Evolutionary conservation across 2,888 invertebrate genomes (phyloP).

Genomic region (Camptogramma bilineatum): DNA sequence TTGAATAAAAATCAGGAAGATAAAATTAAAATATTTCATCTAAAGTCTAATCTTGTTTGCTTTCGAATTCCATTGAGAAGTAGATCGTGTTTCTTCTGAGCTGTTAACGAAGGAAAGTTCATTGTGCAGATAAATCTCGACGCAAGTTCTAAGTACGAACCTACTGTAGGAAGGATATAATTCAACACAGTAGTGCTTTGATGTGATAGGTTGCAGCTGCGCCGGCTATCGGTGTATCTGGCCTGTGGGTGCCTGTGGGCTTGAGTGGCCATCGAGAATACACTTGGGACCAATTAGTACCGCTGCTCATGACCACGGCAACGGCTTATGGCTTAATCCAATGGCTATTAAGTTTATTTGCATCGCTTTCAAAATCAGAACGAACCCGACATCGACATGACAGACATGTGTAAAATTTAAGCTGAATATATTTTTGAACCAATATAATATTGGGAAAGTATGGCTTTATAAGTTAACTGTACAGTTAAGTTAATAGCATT

Average conservation of each 20-base stretch:
- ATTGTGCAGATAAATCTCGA: slow-evolving; percentile 20
- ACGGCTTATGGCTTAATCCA: slow-evolving; percentile 26
- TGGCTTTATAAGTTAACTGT: not conserved
- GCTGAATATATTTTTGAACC: not conserved
- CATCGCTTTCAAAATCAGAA: slow-evolving; percentile 8
- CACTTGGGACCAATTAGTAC: slow-evolving; percentile 74
- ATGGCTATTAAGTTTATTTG: slow-evolving; percentile 26
- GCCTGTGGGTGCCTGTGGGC: slow-evolving; percentile 28
- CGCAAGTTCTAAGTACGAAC: slow-evolving; percentile 11
- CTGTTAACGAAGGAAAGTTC: slow-evolving; percentile 15
- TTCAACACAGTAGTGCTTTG: slow-evolving; percentile 62
- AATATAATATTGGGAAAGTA: not conserved
- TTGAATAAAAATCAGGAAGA: slow-evolving; percentile 24
- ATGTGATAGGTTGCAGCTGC: slow-evolving; percentile 74
- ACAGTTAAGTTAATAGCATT: too few species aligned
- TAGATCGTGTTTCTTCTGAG: not conserved
- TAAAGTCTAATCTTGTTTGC: not conserved
- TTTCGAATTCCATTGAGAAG: slow-evolving; percentile 3
- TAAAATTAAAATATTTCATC: slow-evolving; percentile 8
- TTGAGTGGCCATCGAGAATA: slow-evolving; percentile 61
- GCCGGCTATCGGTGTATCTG: slow-evolving; percentile 43
- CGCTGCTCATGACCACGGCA: slow-evolving; percentile 47
- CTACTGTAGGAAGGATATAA: slow-evolving; percentile 18
- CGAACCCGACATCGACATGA: not conserved
- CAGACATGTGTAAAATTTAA: not conserved